These are phyloP conservation scores for Enteromius afrohamiltoni DNA, from an alignment of 2,797 vertebrate species.

Conservation along the genomic window DNA sequence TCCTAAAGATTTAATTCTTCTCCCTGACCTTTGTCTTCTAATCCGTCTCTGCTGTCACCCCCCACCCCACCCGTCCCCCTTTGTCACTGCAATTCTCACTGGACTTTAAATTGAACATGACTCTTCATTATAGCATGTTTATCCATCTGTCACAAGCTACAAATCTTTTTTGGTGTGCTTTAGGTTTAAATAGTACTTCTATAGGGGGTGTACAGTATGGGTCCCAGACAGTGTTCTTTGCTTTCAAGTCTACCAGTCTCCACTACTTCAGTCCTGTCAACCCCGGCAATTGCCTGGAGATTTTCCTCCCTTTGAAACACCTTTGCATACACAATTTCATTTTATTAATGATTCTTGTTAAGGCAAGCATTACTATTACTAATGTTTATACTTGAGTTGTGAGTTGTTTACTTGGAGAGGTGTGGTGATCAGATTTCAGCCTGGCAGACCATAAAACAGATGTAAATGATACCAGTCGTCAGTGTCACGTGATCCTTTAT, in stretches of 20 bases:
- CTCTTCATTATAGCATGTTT: conserved; percentile 44
- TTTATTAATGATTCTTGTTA: neutral
- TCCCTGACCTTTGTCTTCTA: conserved; percentile 12
- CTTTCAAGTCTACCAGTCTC: conserved; percentile 60
- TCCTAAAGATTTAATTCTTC: conserved; percentile 6
- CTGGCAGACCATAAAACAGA: neutral
- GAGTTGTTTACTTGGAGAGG: neutral
- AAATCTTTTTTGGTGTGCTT: conserved; percentile 26
- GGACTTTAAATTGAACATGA: conserved; percentile 37
- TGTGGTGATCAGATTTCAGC: neutral
- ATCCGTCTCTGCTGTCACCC: neutral
- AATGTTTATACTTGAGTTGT: neutral
- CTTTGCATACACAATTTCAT: neutral
- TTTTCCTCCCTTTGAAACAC: conserved; percentile 3
- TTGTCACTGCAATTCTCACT: neutral
- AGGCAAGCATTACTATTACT: neutral
- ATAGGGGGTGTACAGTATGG: neutral
- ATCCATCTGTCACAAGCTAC: conserved; percentile 55
- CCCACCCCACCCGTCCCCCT: neutral
- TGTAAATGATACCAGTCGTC: no score
- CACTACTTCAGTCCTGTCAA: conserved; percentile 64
- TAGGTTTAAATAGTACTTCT: conserved; percentile 9
- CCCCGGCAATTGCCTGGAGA: neutral
- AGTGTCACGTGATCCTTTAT: neutral
- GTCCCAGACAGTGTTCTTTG: no score